Percentiles rank a stretch among this genome's conserved stretches.
phyloP scores from a whole-genome alignment of 2,888 invertebrate species.

The Andrena chrysosceles region DNA sequence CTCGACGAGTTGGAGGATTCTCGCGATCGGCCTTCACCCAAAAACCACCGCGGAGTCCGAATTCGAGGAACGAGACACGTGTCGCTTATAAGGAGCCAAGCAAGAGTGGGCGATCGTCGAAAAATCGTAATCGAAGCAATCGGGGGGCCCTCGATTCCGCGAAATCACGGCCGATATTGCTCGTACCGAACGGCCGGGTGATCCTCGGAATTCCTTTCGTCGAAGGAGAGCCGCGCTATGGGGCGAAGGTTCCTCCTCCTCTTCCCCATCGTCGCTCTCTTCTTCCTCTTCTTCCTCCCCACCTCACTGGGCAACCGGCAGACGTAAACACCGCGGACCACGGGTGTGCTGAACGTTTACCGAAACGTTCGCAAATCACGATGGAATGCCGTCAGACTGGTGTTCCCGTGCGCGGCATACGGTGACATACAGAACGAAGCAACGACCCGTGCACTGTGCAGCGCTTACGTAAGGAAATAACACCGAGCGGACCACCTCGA shows the following conservation, averaged over 20 bases:
- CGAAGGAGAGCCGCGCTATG: not conserved
- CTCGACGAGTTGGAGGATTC: not conserved
- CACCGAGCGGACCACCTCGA: slow-evolving; percentile 54
- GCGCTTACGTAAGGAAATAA: slow-evolving; percentile 80
- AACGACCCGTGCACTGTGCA: slow-evolving; percentile 74
- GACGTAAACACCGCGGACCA: slow-evolving; percentile 76
- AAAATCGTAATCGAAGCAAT: slow-evolving; percentile 29
- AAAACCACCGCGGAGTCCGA: slow-evolving; percentile 24
- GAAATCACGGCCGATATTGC: slow-evolving; percentile 40
- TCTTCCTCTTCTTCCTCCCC: slow-evolving; percentile 12
- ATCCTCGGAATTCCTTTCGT: slow-evolving; percentile 27
- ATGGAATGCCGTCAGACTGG: slow-evolving; percentile 83
- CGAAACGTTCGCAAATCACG: slow-evolving; percentile 83
- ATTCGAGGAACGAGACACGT: slow-evolving; percentile 22
- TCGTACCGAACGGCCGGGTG: slow-evolving; percentile 8
- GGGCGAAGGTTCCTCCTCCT: slow-evolving; percentile 22
- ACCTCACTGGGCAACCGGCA: slow-evolving; percentile 41
- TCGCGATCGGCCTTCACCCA: slow-evolving; percentile 50
- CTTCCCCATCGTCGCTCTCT: slow-evolving; percentile 10
- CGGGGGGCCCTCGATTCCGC: slow-evolving; percentile 19
- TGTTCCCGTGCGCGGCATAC: slow-evolving; percentile 75
- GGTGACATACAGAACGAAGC: slow-evolving; percentile 80
- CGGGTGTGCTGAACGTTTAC: slow-evolving; percentile 78
- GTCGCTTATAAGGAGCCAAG: slow-evolving; percentile 12
- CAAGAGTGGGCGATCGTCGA: slow-evolving; percentile 6